A percentile compares a stretch with the other conserved stretches of the same genome.
These are phyloP conservation scores for Noturus placidus DNA, from an alignment of 2,113 vertebrate species.

Conservation along the genomic window DNA sequence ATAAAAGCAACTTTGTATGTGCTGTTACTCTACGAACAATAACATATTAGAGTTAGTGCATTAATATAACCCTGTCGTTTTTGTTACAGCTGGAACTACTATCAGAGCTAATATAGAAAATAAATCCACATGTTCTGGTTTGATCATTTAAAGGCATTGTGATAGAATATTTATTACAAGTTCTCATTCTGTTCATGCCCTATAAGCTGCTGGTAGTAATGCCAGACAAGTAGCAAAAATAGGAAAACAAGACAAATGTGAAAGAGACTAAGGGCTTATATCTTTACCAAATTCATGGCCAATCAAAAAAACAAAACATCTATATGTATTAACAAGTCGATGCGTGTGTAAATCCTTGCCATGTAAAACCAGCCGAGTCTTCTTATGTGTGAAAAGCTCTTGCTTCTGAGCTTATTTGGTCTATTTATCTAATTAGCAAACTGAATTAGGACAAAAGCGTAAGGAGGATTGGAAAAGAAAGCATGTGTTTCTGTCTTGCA, in stretches of 20 bases:
- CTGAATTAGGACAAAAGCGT: neutral
- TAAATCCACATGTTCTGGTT: too few relatives aligned
- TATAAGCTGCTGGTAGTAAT: neutral
- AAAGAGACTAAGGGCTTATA: neutral
- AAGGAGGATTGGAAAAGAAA: neutral
- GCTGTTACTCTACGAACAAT: too few relatives aligned
- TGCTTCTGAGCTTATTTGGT: neutral
- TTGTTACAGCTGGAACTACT: too few relatives aligned
- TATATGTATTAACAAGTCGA: neutral
- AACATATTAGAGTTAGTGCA: too few relatives aligned
- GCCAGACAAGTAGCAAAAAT: neutral
- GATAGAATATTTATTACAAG: too few relatives aligned
- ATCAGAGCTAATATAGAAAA: too few relatives aligned
- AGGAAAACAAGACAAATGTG: neutral
- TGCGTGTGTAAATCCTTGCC: neutral
- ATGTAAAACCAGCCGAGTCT: neutral
- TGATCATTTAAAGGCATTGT: too few relatives aligned
- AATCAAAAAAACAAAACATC: neutral
- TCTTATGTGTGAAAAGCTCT: neutral
- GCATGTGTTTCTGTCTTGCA: slow-evolving; percentile 52
- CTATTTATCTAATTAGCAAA: neutral
- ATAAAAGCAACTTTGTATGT: neutral
- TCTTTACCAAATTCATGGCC: neutral
- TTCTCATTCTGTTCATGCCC: neutral
- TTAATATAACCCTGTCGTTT: too few relatives aligned